Base-by-base conservation (phyloP, 2,113 vertebrate species). In the Brienomyrus longianalis region DNA sequence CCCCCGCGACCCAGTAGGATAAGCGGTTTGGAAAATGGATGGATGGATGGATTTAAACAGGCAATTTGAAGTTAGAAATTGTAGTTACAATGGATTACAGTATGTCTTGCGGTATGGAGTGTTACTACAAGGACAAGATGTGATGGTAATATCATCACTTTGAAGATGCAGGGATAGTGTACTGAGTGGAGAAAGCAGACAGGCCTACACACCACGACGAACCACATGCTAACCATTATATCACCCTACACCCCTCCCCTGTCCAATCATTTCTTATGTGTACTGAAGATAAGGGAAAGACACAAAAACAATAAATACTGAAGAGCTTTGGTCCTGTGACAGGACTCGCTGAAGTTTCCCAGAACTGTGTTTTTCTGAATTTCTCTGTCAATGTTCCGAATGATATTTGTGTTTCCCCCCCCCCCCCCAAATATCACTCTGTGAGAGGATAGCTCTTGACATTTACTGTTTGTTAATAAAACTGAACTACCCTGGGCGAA, bases 371-470 rank as follows among this genome's bases (percentile, higher is more conserved):
- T 70, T 70, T 31, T 1, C 62, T 4, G 62, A 13, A 70, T 70
- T 70, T 70, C 23, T 66, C 62, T 62, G n/a, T 70, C 27, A 70
- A 31, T 70, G n/a, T 31, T 31, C 62, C 10, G 1, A 70, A 70
- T 70, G 62, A 66, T 31, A 66, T 66, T 66, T 66, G n/a, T 66
- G 62, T 91, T 86, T 91, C 1, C 47, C 31, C 74, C 87, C 19
- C 54, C 1, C 47, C 31, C 74, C 87, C 19, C 54, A 91, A 87
- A 88, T 95, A 93, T 93, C 93, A 94, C 92, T 91, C 92, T 92
- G 87, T 89, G 89, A 70, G 89, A 89, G 88, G 90, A 91, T 51
- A 90, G 92, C 90, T 89, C 90, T 91, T 92, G 92, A 91, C 92
- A 90, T 91, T 89, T 84, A 87, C 88, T 39, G 23, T 93, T 92